Evolutionary conservation across 2,888 invertebrate species (phyloP).

Genomic region (Galeruca laticollis): DNA sequence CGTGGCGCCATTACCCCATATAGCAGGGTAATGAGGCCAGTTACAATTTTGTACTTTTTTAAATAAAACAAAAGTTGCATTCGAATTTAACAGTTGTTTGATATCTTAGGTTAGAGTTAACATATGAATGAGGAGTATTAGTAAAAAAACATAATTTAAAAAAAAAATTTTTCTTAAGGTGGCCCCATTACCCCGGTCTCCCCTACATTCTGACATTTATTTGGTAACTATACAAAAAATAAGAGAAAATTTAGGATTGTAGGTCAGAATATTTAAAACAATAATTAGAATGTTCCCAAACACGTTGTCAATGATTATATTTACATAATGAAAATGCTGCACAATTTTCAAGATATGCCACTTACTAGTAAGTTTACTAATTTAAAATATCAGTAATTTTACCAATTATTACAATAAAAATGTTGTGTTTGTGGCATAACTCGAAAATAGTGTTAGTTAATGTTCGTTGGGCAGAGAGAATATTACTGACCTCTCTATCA

Average conservation of each 20-base stretch:
- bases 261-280: not conserved
- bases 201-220: too few species aligned
- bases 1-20: too few species aligned
- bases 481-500: conserved; percentile 93
- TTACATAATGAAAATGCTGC: conserved; percentile 2
- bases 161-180: not conserved
- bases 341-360: conserved; percentile 9
- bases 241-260: not conserved
- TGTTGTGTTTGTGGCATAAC: conserved; percentile 3
- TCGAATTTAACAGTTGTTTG: too few species aligned
- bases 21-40: too few species aligned
- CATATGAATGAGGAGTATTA: too few species aligned
- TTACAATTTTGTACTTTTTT: too few species aligned
- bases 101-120: too few species aligned
- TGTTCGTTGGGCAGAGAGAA: conserved; percentile 16
- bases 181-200: too few species aligned
- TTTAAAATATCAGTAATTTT: not conserved
- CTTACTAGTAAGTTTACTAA: not conserved
- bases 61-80: too few species aligned
- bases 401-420: not conserved
- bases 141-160: not conserved
- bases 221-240: too few species aligned
- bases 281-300: not conserved
- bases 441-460: conserved; percentile 9
- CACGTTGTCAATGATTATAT: not conserved